A percentile compares a stretch with the other conserved stretches of the same genome.
phyloP scores from a whole-genome alignment of 2,888 invertebrate species.

The Linyphia triangularis region DNA sequence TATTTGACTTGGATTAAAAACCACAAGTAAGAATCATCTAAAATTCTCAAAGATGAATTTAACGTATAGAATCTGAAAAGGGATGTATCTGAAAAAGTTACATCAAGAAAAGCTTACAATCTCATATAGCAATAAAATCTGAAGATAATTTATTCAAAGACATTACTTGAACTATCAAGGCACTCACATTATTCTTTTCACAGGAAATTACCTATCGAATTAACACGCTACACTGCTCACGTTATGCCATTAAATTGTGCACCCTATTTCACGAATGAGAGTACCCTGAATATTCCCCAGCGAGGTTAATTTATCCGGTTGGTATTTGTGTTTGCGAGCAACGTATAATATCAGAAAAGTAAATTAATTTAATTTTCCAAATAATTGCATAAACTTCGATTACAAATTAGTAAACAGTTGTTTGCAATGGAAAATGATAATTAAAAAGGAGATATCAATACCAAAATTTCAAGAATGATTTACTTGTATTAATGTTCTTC shows the following conservation, averaged over 20 bases:
- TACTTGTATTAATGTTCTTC: too few relatives aligned
- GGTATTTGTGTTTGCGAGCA: neutral
- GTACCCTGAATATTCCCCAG: neutral
- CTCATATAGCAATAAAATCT: neutral
- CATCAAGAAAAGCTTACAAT: neutral
- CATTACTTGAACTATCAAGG: neutral
- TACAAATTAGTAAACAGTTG: too few relatives aligned
- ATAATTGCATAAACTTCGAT: too few relatives aligned
- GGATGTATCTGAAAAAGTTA: neutral
- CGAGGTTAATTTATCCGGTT: neutral
- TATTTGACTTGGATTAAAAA: too few relatives aligned
- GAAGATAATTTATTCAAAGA: neutral
- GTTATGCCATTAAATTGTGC: neutral
- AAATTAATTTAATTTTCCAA: too few relatives aligned
- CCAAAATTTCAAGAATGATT: too few relatives aligned
- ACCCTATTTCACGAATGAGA: neutral
- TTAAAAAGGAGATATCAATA: too few relatives aligned
- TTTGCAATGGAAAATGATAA: too few relatives aligned
- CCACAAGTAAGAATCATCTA: too few relatives aligned
- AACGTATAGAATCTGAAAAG: neutral
- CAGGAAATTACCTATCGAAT: neutral
- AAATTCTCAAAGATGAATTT: neutral
- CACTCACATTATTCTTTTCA: neutral
- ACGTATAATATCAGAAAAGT: too few relatives aligned
- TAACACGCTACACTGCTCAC: neutral